Evolutionary conservation across 2,797 vertebrate genomes (phyloP).

Genomic region (Poeciliopsis presidionis): DNA sequence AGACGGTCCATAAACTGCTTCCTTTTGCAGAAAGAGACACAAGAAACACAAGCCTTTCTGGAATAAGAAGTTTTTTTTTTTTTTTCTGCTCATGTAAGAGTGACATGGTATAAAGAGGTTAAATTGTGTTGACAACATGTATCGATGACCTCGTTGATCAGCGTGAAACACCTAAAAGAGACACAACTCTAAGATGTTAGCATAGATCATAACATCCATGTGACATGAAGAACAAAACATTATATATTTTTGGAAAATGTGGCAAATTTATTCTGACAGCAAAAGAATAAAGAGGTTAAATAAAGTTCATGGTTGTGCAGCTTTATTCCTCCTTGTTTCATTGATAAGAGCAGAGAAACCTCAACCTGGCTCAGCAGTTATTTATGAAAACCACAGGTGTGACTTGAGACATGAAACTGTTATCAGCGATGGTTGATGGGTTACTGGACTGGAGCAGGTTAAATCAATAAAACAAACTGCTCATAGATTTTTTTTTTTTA

Average conservation of each 20-base stretch:
- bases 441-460: conserved; percentile 24
- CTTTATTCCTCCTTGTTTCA: conserved; percentile 34
- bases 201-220: conserved; percentile 8
- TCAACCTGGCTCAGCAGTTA: conserved; percentile 30
- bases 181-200: not conserved
- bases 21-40: conserved; percentile 56
- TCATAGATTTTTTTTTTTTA: conserved; percentile 17
- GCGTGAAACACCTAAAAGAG: not conserved
- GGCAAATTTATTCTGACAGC: conserved; percentile 5
- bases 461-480: conserved; percentile 49
- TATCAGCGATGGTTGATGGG: conserved; percentile 47
- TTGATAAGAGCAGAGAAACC: conserved; percentile 43
- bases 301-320: conserved; percentile 19
- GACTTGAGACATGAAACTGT: conserved; percentile 45
- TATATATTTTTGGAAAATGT: not conserved
- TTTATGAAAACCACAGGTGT: conserved; percentile 56
- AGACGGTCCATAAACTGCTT: conserved; percentile 69
- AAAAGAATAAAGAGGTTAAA: conserved; percentile 16
- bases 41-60: conserved; percentile 27
- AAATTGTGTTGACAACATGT: conserved; percentile 10
- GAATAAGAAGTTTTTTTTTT: conserved; percentile 15
- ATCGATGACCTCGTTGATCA: not conserved
- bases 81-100: not conserved
- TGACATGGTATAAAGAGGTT: conserved; percentile 15
- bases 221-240: not conserved